A percentile compares a stretch with the other conserved stretches of the same genome.
Conservation (phyloP, 2,888 invertebrate species). For the Acanthopleura granulata region DNA sequence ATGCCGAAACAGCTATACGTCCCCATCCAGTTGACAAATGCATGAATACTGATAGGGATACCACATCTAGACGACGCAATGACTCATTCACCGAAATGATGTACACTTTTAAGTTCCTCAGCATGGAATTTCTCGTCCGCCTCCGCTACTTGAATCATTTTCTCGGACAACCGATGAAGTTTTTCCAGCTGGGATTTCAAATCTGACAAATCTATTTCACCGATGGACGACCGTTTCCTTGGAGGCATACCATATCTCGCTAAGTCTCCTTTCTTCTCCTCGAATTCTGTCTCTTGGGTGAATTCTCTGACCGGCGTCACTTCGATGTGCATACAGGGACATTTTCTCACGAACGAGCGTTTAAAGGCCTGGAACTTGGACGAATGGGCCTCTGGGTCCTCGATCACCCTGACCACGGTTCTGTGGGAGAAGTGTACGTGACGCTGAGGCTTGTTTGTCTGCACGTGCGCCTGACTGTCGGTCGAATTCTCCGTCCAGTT, state of each 20-base stretch:
- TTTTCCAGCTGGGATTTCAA: not conserved
- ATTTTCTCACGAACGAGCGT: not conserved
- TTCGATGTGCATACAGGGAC: not conserved
- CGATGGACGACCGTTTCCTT: not conserved
- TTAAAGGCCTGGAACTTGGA: not conserved
- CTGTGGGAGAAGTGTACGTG: not conserved
- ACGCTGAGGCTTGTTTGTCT: not conserved
- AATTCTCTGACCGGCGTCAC: not conserved
- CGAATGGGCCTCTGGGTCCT: not conserved
- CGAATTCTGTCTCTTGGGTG: not conserved
- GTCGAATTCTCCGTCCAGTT: not conserved
- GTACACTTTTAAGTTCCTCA: not conserved
- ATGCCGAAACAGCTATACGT: too few relatives aligned
- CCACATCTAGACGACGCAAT: too few relatives aligned
- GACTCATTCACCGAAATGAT: not conserved
- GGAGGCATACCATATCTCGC: not conserved
- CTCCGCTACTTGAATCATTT: not conserved
- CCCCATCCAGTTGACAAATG: too few relatives aligned
- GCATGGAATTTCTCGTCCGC: not conserved
- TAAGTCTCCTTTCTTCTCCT: constrained; percentile 6
- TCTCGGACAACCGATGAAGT: not conserved
- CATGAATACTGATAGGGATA: too few relatives aligned
- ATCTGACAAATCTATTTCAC: constrained; percentile 3
- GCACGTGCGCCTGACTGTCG: not conserved
- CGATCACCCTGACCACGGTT: not conserved